Evolutionary conservation across 2,888 invertebrate genomes (phyloP).

Genomic region (Spicauda simplicius): DNA sequence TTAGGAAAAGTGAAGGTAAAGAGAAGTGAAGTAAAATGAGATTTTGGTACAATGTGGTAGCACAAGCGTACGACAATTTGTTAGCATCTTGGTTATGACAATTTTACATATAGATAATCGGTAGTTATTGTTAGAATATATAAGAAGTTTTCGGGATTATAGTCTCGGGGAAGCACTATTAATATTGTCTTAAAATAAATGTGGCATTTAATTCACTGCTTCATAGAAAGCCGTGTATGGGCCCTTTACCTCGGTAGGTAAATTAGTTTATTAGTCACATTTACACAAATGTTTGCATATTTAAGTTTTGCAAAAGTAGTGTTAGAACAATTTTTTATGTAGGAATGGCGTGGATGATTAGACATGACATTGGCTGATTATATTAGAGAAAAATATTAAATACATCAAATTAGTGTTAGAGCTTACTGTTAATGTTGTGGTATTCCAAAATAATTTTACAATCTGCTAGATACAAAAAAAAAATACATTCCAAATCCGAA

Average conservation of each 20-base stretch:
- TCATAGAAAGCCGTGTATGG: not conserved
- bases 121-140: too few species aligned
- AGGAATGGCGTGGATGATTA: slow-evolving; percentile 46
- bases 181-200: too few species aligned
- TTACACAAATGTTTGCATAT: slow-evolving; percentile 11
- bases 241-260: not conserved
- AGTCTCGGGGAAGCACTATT: too few species aligned
- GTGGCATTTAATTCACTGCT: slow-evolving; percentile 1
- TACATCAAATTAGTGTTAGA: not conserved
- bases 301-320: slow-evolving; percentile 16
- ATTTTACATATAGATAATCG: too few species aligned
- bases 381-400: not conserved
- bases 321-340: slow-evolving; percentile 2
- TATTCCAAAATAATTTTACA: not conserved
- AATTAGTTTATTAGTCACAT: slow-evolving; percentile 14
- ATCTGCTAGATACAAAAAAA: not conserved
- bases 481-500: slow-evolving; percentile 47
- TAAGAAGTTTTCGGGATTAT: too few species aligned
- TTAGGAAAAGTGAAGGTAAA: too few species aligned
- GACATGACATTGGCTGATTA: slow-evolving; percentile 53
- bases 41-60: too few species aligned
- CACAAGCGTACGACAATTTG: too few species aligned
- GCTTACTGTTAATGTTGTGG: not conserved
- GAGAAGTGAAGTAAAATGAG: too few species aligned
- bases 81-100: too few species aligned